A percentile compares a stretch with the other conserved stretches of the same genome.
These are phyloP conservation scores for Ariopsis seemanni DNA, from an alignment of 2,113 vertebrate species.

Conservation along the genomic window DNA sequence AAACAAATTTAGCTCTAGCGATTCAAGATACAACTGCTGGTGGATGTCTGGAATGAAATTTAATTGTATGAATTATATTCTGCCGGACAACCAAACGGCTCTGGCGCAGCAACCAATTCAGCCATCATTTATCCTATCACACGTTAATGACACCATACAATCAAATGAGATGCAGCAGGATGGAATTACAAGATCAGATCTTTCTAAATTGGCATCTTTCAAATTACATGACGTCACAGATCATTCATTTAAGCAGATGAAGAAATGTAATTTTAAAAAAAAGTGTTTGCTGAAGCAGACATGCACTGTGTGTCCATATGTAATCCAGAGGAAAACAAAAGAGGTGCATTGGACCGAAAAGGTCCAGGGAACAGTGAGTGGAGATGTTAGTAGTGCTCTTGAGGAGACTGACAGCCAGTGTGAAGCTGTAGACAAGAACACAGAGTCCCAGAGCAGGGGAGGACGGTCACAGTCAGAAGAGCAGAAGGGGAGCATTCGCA, in stretches of 20 bases:
- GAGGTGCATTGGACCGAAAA: constrained; percentile 19
- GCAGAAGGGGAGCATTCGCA: constrained; percentile 29
- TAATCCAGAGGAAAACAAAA: constrained; percentile 10
- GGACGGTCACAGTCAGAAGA: constrained; percentile 26
- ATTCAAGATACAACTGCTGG: constrained; percentile 11
- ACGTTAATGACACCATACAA: constrained; percentile 40
- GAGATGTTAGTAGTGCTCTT: constrained; percentile 14
- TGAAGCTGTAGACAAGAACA: constrained; percentile 31
- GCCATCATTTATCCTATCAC: constrained; percentile 12
- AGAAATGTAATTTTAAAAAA: background rate
- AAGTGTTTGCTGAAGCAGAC: background rate
- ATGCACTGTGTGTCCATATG: background rate
- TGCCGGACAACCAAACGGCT: constrained; percentile 30
- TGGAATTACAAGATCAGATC: background rate
- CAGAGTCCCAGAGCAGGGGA: constrained; percentile 25
- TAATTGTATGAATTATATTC: constrained; percentile 22
- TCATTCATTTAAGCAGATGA: constrained; percentile 26
- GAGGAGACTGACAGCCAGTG: constrained; percentile 18
- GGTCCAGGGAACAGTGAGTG: background rate
- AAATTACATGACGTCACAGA: background rate
- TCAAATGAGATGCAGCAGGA: constrained; percentile 29
- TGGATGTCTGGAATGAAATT: constrained; percentile 10
- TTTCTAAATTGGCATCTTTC: background rate
- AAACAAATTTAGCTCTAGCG: background rate
- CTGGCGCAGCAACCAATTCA: constrained; percentile 24